These are phyloP conservation scores for Caenorhabditis drosophilae DNA, from an alignment of 2,888 invertebrate species.

Conservation along the genomic window DNA sequence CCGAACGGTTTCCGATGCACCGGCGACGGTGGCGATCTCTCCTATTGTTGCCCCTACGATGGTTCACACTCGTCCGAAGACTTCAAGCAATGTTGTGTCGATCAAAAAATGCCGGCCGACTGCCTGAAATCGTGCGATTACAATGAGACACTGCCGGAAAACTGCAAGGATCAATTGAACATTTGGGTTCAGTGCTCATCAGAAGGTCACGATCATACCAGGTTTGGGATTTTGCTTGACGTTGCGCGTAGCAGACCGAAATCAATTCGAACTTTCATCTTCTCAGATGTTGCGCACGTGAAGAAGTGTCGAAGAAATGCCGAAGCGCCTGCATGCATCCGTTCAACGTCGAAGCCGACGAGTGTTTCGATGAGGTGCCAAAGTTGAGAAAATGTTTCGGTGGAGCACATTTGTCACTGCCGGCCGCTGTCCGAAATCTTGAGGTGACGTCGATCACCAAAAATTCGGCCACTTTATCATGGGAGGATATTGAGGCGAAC, in stretches of 20 bases:
- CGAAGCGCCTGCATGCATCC: slow-evolving; percentile 52
- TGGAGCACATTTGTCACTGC: slow-evolving; percentile 24
- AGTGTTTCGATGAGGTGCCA: slow-evolving; percentile 28
- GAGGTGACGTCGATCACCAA: slow-evolving; percentile 35
- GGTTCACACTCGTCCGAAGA: slow-evolving; percentile 28
- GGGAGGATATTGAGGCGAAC: slow-evolving; percentile 42
- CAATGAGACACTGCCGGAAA: slow-evolving; percentile 36
- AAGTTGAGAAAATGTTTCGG: slow-evolving; percentile 39
- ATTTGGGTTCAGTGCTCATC: slow-evolving; percentile 53
- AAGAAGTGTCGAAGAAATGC: slow-evolving; percentile 41
- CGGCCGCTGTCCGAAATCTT: slow-evolving; percentile 36
- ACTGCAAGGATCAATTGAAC: slow-evolving; percentile 39
- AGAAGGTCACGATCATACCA: slow-evolving; percentile 54
- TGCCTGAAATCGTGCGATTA: slow-evolving; percentile 42
- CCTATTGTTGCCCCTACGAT: slow-evolving; percentile 48
- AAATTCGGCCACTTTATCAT: slow-evolving; percentile 38
- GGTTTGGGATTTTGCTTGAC: too few species aligned
- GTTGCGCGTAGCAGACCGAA: too few species aligned
- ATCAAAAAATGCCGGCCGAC: slow-evolving; percentile 36
- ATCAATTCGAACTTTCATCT: too few species aligned
- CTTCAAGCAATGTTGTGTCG: slow-evolving; percentile 45
- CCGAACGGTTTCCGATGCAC: slow-evolving; percentile 40
- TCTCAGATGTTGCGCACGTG: slow-evolving; percentile 49
- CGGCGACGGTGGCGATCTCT: slow-evolving; percentile 26
- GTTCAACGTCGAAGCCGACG: slow-evolving; percentile 30